Conservation (phyloP, 2,888 invertebrate species). For the Drosophila lacicola region DNA sequence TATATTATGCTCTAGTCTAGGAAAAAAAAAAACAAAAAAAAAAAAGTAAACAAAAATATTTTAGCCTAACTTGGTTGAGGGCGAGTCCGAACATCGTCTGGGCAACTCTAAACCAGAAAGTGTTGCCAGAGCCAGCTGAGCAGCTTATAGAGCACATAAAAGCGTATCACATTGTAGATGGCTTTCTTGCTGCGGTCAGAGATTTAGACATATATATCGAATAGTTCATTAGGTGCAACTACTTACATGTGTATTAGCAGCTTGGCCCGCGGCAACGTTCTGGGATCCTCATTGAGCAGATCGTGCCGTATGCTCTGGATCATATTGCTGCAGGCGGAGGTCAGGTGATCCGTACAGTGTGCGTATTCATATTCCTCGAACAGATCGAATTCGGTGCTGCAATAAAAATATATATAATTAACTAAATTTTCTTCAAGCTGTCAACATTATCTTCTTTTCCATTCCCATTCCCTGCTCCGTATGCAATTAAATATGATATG, state of each 20-base stretch:
- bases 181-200: constrained; percentile 46
- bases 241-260: constrained; percentile 63
- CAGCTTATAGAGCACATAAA: constrained; percentile 62
- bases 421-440: no score
- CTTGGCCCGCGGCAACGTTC: constrained; percentile 49
- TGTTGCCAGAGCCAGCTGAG: constrained; percentile 58
- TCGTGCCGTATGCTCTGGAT: constrained; percentile 61
- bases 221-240: no score
- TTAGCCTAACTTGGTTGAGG: neutral
- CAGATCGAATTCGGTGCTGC: constrained; percentile 71
- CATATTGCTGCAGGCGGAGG: constrained; percentile 44
- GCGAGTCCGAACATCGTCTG: neutral
- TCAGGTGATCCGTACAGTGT: constrained; percentile 2
- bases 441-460: no score
- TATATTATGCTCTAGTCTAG: neutral
- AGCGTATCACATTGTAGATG: constrained; percentile 41
- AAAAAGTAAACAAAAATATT: neutral
- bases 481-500: no score
- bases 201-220: neutral
- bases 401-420: neutral
- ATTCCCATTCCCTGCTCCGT: no score
- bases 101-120: constrained; percentile 28
- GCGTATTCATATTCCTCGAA: constrained; percentile 16
- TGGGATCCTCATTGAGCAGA: constrained; percentile 65
- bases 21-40: constrained; percentile 2